Percentiles rank a stretch among this genome's conserved stretches.
These are phyloP conservation scores for Notocelia uddmanniana DNA, from an alignment of 2,888 invertebrate genomes.

Conservation along the genomic window DNA sequence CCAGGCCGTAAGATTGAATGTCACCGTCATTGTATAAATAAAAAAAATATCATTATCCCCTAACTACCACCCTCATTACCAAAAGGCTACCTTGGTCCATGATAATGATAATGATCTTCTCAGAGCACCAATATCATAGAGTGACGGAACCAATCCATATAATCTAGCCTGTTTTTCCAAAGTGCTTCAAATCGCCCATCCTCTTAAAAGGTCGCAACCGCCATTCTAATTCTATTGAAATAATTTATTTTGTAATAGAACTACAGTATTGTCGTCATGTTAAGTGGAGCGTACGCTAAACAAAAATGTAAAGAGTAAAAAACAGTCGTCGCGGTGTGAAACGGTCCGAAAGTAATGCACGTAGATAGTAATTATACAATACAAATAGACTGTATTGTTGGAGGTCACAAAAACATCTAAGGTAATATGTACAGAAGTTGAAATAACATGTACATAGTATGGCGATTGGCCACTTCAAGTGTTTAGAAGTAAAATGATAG, in stretches of 20 bases:
- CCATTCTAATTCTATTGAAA: conserved; percentile 9
- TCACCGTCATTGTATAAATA: no score
- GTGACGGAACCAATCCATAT: conserved; percentile 26
- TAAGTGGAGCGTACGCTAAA: conserved; percentile 45
- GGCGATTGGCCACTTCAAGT: no score
- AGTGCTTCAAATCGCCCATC: conserved; percentile 18
- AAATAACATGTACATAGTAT: no score
- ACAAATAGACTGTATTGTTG: conserved; percentile 16
- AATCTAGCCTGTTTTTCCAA: conserved; percentile 16
- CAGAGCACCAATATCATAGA: neutral
- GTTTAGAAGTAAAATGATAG: no score
- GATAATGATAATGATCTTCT: no score
- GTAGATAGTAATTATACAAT: conserved; percentile 38
- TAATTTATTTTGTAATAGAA: neutral
- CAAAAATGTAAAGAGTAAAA: conserved; percentile 42
- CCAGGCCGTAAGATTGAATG: no score
- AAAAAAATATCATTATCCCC: no score
- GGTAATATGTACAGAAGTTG: no score
- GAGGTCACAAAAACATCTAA: neutral
- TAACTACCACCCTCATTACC: no score
- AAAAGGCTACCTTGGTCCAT: no score
- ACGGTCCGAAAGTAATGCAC: conserved; percentile 26
- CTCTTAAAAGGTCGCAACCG: conserved; percentile 7
- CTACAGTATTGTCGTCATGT: conserved; percentile 40
- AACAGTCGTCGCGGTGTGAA: conserved; percentile 9